Conservation (phyloP, 2,888 invertebrate genomes). For the Allolobophora icterica region DNA sequence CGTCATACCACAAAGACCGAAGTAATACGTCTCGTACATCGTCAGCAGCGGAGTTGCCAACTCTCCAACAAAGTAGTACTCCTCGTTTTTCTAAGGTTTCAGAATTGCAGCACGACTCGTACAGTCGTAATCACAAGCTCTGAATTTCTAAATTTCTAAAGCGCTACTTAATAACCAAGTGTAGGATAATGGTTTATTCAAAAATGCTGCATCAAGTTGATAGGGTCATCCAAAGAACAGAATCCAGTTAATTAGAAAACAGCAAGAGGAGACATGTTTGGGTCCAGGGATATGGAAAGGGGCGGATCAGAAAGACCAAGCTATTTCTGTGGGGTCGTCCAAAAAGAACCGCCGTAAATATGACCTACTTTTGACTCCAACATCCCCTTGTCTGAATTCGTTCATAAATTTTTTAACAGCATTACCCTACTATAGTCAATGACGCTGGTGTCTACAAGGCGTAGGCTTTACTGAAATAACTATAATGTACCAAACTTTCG, state of each 20-base stretch:
- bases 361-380: too few species aligned
- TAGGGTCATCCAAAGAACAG: neutral
- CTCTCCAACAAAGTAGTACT: conserved; percentile 37
- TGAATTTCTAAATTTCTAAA: neutral
- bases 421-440: too few species aligned
- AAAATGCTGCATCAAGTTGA: neutral
- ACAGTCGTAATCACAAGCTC: neutral
- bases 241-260: neutral
- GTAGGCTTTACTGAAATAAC: too few species aligned
- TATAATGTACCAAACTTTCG: too few species aligned
- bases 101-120: neutral
- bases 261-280: neutral
- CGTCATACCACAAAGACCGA: conserved; percentile 28
- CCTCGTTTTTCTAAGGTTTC: neutral
- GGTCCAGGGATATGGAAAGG: too few species aligned
- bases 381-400: too few species aligned
- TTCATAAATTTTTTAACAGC: too few species aligned
- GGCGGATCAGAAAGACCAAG: too few species aligned
- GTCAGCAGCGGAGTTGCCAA: conserved; percentile 39
- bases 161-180: neutral
- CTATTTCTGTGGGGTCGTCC: too few species aligned
- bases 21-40: conserved; percentile 38
- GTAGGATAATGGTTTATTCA: neutral
- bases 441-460: too few species aligned
- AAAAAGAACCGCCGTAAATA: too few species aligned